Percentiles rank a stretch among this genome's conserved stretches.
Evolutionary conservation across 2,797 vertebrate species (phyloP).

Genomic region (Emys orbicularis): DNA sequence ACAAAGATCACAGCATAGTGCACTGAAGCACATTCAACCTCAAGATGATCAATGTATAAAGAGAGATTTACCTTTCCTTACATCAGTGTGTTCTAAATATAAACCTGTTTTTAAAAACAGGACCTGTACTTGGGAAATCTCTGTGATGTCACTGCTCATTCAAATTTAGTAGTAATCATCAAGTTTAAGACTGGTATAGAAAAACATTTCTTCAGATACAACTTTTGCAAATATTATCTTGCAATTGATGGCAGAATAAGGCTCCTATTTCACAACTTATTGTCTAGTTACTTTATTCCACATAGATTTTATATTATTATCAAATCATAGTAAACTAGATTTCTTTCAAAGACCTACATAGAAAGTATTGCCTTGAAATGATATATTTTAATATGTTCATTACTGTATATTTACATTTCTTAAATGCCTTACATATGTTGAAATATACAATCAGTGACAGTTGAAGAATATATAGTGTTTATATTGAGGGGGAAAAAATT

Average conservation of each 20-base stretch:
- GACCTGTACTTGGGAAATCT: constrained; percentile 6
- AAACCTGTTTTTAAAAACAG: background rate
- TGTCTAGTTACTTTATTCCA: background rate
- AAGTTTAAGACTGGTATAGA: constrained; percentile 29
- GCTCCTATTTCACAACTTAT: background rate
- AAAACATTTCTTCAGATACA: constrained; percentile 43
- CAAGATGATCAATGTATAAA: constrained; percentile 16
- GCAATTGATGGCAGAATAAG: background rate
- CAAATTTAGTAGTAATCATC: background rate
- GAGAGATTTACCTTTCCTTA: constrained; percentile 21
- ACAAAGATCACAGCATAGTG: constrained; percentile 32
- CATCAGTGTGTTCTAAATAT: background rate
- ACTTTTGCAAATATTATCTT: constrained; percentile 35
- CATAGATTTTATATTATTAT: background rate
- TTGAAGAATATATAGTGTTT: constrained; percentile 37
- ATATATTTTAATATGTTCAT: background rate
- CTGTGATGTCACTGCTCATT: background rate
- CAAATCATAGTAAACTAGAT: background rate
- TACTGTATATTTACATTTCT: background rate
- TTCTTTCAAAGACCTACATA: background rate
- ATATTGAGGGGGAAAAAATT: constrained; percentile 14
- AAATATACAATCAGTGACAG: constrained; percentile 18
- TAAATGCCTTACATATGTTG: background rate
- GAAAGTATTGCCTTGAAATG: background rate
- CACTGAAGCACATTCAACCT: constrained; percentile 26